Evolutionary conservation across 2,113 vertebrate genomes (phyloP).

Genomic region (Poeciliopsis prolifica): DNA sequence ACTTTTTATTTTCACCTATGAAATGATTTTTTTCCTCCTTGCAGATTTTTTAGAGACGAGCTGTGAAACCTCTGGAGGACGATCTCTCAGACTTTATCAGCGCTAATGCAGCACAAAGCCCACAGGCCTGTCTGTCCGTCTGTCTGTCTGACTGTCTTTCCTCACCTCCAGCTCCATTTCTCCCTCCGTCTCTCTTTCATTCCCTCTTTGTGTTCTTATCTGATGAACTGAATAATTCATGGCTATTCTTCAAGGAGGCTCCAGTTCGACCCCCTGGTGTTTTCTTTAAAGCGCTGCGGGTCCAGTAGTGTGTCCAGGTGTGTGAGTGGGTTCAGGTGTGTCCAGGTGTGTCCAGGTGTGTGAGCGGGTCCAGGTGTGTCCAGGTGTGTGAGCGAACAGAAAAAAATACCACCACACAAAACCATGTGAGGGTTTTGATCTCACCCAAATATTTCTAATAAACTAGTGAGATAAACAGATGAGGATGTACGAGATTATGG

Average conservation of each 20-base stretch:
- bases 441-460: no score
- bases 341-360: no score
- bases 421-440: no score
- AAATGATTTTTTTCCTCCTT: conserved; percentile 1
- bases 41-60: conserved; percentile 25
- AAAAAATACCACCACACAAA: background rate
- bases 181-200: conserved; percentile 27
- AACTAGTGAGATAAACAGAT: no score
- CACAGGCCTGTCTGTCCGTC: conserved; percentile 55
- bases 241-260: conserved; percentile 65
- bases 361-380: no score
- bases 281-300: conserved; percentile 56
- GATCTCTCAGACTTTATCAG: conserved; percentile 2
- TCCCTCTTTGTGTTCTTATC: conserved; percentile 48
- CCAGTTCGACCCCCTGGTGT: conserved; percentile 57
- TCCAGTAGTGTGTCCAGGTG: no score
- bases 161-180: conserved; percentile 32
- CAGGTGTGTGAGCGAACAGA: background rate
- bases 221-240: conserved; percentile 75
- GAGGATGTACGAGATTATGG: no score
- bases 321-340: no score
- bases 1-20: background rate
- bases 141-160: conserved; percentile 47
- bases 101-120: conserved; percentile 39
- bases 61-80: conserved; percentile 23